Evolutionary conservation across 1,140 invertebrate species (phyloP).

Genomic region (Berghia stephanieae): DNA sequence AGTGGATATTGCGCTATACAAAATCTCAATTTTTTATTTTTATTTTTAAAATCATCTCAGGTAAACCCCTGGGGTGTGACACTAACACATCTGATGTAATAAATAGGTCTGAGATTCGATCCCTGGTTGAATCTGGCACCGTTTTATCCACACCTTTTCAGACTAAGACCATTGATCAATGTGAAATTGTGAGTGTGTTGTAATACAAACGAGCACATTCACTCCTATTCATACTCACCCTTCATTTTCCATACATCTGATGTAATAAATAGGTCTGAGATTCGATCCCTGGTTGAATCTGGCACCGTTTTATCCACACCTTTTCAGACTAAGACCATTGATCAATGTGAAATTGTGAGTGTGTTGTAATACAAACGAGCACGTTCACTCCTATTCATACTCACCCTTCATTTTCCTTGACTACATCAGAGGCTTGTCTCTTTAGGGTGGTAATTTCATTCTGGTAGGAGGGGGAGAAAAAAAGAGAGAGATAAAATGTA

Average conservation of each 20-base stretch:
- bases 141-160: neutral
- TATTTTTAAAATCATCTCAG: too few species aligned
- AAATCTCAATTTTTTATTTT: too few species aligned
- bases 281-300: too few species aligned
- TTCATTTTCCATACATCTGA: neutral
- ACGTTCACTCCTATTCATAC: neutral
- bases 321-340: neutral
- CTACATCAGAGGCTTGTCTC: neutral
- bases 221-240: neutral
- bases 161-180: neutral
- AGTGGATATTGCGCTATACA: too few species aligned
- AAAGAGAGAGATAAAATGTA: too few species aligned
- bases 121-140: too few species aligned
- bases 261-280: too few species aligned
- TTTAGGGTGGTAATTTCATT: neutral
- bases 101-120: too few species aligned
- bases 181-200: neutral
- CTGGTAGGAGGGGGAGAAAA: too few species aligned
- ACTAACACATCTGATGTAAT: neutral
- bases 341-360: neutral
- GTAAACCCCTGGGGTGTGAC: too few species aligned
- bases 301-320: too few species aligned
- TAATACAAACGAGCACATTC: neutral
- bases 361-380: neutral
- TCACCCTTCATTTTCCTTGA: slow-evolving; percentile 42